phyloP scores from a whole-genome alignment of 2,113 vertebrate genomes.

The Odontesthes bonariensis region DNA sequence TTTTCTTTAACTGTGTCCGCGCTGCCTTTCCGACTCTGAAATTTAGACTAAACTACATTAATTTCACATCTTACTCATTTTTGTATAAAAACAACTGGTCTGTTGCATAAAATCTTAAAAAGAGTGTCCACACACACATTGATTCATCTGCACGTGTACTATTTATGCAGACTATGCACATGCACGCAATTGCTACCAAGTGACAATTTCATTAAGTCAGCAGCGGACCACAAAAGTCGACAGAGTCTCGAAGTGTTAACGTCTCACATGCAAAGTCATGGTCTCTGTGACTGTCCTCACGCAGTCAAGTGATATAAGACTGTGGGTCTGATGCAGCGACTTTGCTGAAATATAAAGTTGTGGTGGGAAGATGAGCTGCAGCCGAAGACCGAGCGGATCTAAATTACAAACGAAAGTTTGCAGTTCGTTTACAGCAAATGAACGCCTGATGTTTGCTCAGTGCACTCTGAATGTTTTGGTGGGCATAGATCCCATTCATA shows the following conservation, averaged over 20 bases:
- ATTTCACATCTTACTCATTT: too few relatives aligned
- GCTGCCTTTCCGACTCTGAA: background rate
- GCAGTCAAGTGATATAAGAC: conserved; percentile 37
- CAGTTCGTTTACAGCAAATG: background rate
- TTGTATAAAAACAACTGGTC: background rate
- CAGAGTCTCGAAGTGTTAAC: conserved; percentile 68
- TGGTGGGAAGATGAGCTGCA: conserved; percentile 19
- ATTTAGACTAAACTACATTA: too few relatives aligned
- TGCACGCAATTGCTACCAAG: conserved; percentile 32
- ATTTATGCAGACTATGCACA: conserved; percentile 24
- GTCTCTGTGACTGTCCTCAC: conserved; percentile 50
- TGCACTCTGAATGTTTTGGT: conserved; percentile 11
- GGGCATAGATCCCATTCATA: conserved; percentile 1
- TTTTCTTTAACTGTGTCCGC: conserved; percentile 1
- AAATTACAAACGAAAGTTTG: conserved; percentile 1
- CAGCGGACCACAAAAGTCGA: conserved; percentile 54
- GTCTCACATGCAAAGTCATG: conserved; percentile 57
- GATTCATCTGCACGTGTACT: conserved; percentile 22
- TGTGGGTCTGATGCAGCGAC: conserved; percentile 4
- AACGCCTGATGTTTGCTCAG: conserved; percentile 23
- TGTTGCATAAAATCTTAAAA: background rate
- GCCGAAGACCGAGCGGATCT: background rate
- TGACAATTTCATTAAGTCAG: conserved; percentile 70
- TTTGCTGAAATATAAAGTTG: conserved; percentile 17
- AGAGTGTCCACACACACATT: conserved; percentile 14